Base-by-base conservation (phyloP, 1,140 invertebrate genomes). In the Ooceraea biroi region DNA sequence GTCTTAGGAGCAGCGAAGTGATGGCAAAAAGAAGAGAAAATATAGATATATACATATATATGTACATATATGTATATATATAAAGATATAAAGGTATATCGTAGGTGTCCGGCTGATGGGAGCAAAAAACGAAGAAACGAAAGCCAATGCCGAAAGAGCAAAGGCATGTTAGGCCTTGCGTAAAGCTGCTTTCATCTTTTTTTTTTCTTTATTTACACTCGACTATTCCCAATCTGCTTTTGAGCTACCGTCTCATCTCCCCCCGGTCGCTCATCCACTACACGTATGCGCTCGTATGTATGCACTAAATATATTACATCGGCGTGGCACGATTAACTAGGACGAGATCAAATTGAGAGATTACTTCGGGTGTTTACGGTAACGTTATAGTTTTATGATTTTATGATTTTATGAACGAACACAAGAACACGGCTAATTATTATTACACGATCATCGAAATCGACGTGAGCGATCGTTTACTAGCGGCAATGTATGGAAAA, bases 101-200 rank as follows among this genome's bases (percentile, higher is more conserved):
- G 36, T 76, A 76, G 63, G 46, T 83, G 52, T 86, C 63, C 46
- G 65, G 57, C 41, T 73, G 61, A 52, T 46, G 50, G 57, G 60
- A 78, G 60, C 30, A 83, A 83, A 77, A 73, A 82, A 90, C 72
- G 85, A 78, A 89, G 58, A 89, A 60, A 88, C 69, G 68, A 84
- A 90, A 84, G 78, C 57, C 61, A 72, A 82, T 76, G 87, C 82
- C 44, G 57, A 87, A 84, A 83, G 76, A 87, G 66, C 85, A 71
- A 87, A 82, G 87, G 74, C 83, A 41, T 82, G 72, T 76, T 74
- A 77, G 63, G 60, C 72, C 25, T 82, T 69, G 71, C 63, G 60
- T 66, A 78, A 83, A 78, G 57, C 72, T 72, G 58, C 41, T 73
- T 82, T 25, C n/a, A 61, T 68, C 17, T 48, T 69, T 55, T 25